These are phyloP conservation scores for Drosophila kohkoa DNA, from an alignment of 1,140 invertebrate species.

Conservation along the genomic window DNA sequence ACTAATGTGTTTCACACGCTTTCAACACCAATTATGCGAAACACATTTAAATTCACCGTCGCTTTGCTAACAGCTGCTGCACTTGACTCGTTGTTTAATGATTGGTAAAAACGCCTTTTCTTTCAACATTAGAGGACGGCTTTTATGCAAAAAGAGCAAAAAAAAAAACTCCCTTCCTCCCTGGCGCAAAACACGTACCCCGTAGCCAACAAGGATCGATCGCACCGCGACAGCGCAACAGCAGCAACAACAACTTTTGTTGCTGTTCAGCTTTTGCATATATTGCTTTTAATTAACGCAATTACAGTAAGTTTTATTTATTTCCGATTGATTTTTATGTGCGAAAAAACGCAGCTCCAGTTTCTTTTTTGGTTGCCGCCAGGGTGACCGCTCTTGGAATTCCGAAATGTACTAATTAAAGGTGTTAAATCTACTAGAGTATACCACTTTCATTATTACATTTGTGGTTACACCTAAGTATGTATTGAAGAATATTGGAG, in stretches of 20 bases:
- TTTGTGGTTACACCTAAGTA: not conserved
- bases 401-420: not conserved
- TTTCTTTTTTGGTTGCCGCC: slow-evolving; percentile 54
- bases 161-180: slow-evolving; percentile 63
- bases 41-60: slow-evolving; percentile 38
- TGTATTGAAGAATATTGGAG: not conserved
- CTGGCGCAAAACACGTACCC: slow-evolving; percentile 62
- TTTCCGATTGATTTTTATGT: slow-evolving; percentile 58
- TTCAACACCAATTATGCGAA: slow-evolving; percentile 49
- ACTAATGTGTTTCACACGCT: slow-evolving; percentile 47
- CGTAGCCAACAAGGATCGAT: slow-evolving; percentile 67
- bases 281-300: slow-evolving; percentile 40
- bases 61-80: slow-evolving; percentile 59
- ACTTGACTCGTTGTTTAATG: slow-evolving; percentile 24
- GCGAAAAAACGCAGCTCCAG: slow-evolving; percentile 51
- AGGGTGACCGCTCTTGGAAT: not conserved
- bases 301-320: slow-evolving; percentile 49
- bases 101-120: slow-evolving; percentile 61
- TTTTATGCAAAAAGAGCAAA: slow-evolving; percentile 67
- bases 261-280: slow-evolving; percentile 73
- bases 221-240: slow-evolving; percentile 71
- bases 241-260: slow-evolving; percentile 76
- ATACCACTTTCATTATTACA: too few species aligned
- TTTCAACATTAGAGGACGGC: slow-evolving; percentile 57
- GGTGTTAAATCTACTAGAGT: too few species aligned